These are phyloP conservation scores for Orius insidiosus DNA, from an alignment of 1,140 invertebrate genomes.

Conservation along the genomic window DNA sequence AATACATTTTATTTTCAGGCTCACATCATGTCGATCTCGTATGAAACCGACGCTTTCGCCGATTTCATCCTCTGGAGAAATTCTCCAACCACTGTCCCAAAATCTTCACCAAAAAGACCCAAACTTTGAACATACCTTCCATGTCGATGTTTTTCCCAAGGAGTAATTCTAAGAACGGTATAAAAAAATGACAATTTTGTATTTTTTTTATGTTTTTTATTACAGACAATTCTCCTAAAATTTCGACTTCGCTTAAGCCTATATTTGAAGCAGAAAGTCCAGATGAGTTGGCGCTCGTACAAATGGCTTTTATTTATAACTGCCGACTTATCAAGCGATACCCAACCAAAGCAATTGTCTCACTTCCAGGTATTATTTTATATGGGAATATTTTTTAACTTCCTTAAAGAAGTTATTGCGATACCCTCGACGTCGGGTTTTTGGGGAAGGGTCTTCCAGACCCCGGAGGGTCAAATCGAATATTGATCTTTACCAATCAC, in stretches of 20 bases:
- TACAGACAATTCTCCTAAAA: conserved; percentile 12
- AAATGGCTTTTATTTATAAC: conserved; percentile 75
- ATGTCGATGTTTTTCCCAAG: conserved; percentile 20
- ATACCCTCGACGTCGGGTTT: too few relatives aligned
- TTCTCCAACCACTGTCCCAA: conserved; percentile 27
- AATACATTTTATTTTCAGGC: too few relatives aligned
- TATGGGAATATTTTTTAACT: too few relatives aligned
- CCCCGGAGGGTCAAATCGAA: too few relatives aligned
- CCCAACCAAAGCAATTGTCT: conserved; percentile 46
- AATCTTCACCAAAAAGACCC: conserved; percentile 27
- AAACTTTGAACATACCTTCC: conserved; percentile 33
- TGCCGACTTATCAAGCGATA: conserved; percentile 56
- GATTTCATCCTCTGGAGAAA: conserved; percentile 28
- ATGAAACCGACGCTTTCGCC: conserved; percentile 21
- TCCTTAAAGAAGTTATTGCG: too few relatives aligned
- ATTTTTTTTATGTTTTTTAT: conserved; percentile 13
- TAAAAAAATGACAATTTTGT: conserved; percentile 1
- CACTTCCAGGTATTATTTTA: conserved; percentile 34
- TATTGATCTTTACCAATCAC: too few relatives aligned
- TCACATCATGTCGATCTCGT: not conserved
- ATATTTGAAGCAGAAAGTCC: conserved; percentile 85
- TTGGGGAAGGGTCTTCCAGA: too few relatives aligned
- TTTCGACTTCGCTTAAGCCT: conserved; percentile 29
- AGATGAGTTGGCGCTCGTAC: conserved; percentile 89
- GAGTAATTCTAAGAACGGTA: conserved; percentile 3